Conservation (phyloP, 2,888 invertebrate species). For the Tineola bisselliella region DNA sequence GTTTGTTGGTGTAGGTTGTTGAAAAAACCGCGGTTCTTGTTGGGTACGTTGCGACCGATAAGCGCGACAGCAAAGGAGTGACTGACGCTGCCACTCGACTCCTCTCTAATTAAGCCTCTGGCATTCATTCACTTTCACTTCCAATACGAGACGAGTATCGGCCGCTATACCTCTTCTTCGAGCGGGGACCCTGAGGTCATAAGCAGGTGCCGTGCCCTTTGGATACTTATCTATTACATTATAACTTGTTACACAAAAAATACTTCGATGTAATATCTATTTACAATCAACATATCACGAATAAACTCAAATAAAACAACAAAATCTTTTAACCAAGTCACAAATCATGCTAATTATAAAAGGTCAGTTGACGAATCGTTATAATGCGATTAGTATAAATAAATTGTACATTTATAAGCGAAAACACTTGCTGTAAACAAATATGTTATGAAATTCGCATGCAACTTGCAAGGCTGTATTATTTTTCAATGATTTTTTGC, state of each 20-base stretch:
- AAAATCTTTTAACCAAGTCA: no score
- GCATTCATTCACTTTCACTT: slow-evolving; percentile 68
- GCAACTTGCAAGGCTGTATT: not conserved
- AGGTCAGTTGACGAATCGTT: no score
- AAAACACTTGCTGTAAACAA: not conserved
- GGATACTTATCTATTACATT: not conserved
- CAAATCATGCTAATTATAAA: no score
- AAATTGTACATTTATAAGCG: no score
- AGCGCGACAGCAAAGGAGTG: slow-evolving; percentile 51
- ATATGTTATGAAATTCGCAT: not conserved
- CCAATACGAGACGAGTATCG: slow-evolving; percentile 56
- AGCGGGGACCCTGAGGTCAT: slow-evolving; percentile 61
- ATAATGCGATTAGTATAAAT: no score
- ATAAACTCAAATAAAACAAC: no score
- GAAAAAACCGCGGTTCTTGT: not conserved
- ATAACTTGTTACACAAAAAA: not conserved
- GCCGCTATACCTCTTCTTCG: slow-evolving; percentile 42
- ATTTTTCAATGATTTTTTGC: not conserved
- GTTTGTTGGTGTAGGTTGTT: slow-evolving; percentile 5
- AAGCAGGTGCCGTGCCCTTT: slow-evolving; percentile 28
- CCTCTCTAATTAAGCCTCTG: slow-evolving; percentile 67
- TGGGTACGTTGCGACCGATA: slow-evolving; percentile 36
- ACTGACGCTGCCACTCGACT: slow-evolving; percentile 57
- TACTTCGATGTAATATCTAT: not conserved
- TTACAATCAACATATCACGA: no score